Evolutionary conservation across 2,797 vertebrate genomes (phyloP), one percentile per base, ranked within the genome.

Genomic region (Micropoecilia bifurca): DNA sequence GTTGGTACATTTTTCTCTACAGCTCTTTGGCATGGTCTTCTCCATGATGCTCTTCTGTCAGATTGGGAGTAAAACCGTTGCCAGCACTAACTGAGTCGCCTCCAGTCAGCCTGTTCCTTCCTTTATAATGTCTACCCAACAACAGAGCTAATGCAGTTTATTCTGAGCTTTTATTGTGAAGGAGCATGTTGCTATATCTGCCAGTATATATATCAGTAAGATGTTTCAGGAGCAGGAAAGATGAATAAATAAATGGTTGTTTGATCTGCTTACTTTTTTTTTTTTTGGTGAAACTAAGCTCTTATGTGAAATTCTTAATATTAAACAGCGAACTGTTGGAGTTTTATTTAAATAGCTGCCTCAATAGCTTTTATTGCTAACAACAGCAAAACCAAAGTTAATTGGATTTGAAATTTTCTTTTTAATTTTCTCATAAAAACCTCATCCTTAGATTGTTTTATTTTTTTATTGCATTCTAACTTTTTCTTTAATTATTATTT

Each of bases 21-120:
- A 95, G 95, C 84, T 95, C 16, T 92, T 94, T 2, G 95, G 95
- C 2, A 94, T 95, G 94, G 85, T 50, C 9, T 91, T 95, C 41
- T n/a, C 95, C 77, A 95, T 95, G 95, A 76, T 93, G 0, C 90
- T 95, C 30, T 95, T 91, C 92, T 93, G 92, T 66, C 95, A 95
- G 87, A 90, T 95, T 0, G 78, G 90, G 61, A 92, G 41, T 82
- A 90, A 77, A 0, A 7, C 0, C 0, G 20, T 20, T 25, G 28
- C 75, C 45, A 3, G 14, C 25, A n/a, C 3, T 0, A 46, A 25
- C 0, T 77, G 77, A 86, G n/a, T 66, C 30, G 0, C 12, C 69
- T 20, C 50, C 81, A 81, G 72, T 66, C 18, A 39, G 63, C 20
- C 30, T 10, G 33, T 22, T 12, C 63, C 0, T 66, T 66, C 18